Evolutionary conservation across 2,113 vertebrate genomes (phyloP).

Genomic region (Pteruthius melanotis): DNA sequence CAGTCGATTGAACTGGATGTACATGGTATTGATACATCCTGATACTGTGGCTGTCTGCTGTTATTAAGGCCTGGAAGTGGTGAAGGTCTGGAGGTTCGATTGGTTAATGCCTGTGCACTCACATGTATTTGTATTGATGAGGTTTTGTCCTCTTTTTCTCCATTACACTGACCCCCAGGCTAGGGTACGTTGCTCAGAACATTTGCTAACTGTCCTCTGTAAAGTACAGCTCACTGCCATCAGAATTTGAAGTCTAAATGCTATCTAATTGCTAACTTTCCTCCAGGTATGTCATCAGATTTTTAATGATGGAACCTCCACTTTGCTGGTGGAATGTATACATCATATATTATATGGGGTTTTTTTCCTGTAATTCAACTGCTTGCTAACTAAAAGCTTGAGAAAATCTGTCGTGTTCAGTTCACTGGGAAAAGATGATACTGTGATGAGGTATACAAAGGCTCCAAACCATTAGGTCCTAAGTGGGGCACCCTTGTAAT

Average conservation of each 20-base stretch:
- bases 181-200: neutral
- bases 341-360: neutral
- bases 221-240: neutral
- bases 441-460: neutral
- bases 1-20: neutral
- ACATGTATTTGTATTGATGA: neutral
- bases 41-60: neutral
- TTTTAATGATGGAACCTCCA: neutral
- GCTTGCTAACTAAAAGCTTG: neutral
- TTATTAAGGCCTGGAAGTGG: conserved; percentile 6
- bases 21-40: neutral
- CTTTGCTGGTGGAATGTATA: neutral
- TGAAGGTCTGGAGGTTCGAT: neutral
- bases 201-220: neutral
- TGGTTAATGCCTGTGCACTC: conserved; percentile 3
- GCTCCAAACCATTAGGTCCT: neutral
- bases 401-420: neutral
- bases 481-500: neutral
- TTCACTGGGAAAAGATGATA: neutral
- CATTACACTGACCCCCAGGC: neutral
- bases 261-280: neutral
- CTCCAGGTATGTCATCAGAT: neutral
- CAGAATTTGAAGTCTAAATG: neutral
- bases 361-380: neutral
- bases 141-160: conserved; percentile 27